Base-by-base conservation (phyloP, 2,888 invertebrate species). In the Latrodectus elegans region DNA sequence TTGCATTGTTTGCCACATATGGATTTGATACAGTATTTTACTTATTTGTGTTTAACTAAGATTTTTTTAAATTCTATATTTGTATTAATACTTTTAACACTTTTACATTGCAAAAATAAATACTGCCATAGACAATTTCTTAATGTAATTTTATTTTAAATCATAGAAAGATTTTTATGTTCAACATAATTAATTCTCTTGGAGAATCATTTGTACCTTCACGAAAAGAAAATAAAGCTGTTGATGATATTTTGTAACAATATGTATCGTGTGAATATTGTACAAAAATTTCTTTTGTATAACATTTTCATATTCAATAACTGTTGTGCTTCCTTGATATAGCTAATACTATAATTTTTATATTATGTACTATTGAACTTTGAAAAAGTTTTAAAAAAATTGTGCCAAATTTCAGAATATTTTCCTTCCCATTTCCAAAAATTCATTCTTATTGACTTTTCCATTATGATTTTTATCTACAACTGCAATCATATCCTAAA, bases 401-500 rank as follows among this genome's bases (percentile, higher is more conserved):
- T 49, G 10, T 64, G 26, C 11, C 49, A 38, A 51, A 67, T 68
- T 14, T 26, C 53, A 65, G 76, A 79, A 85, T 53, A 85, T 85
- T 85, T 85, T 85, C 52, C 85, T 26, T 22, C 74, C 79, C 17
- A 22, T 15, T 10, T 85, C 85, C 6, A 79, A 49, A 53, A 80
- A 85, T 49, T 85, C 74, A 9, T 80, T 64, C 14, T 65, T 26
- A 15, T 79, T 64, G 0, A 85, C 79, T n/a, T 26, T 80, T 6
- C 70, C 75, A 64, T 70, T 78, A 51, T 64, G 51, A 26, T 85
- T 70, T 38, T 15, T 17, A 64, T 64, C 79, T 70, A 74, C 70
- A 22, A 75, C 49, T 8, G 17, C 9, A 52, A 85, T 75, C 85
- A 85, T 85, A 80, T 85, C 85, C 85, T 85, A 38, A 51, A 75